Base-by-base conservation (phyloP, 2,113 vertebrate genomes). In the Stegostoma tigrinum region DNA sequence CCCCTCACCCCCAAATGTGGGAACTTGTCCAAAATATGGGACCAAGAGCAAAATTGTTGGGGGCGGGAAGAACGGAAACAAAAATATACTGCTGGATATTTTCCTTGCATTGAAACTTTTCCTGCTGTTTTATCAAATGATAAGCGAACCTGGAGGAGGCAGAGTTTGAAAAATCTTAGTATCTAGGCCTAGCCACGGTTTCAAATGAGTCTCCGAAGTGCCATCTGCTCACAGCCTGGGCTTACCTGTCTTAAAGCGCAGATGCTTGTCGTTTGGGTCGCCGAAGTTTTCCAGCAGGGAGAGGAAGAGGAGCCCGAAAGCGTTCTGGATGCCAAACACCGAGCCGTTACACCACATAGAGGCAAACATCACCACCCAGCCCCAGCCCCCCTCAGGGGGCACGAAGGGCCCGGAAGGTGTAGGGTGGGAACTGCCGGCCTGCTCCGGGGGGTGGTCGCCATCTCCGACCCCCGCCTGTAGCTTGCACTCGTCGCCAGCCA, bases 301-400 rank as follows among this genome's bases (percentile, higher is more conserved):
- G 78, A 98, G 97, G 97, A 98, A 99, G 48, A 99, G 97, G 52
- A 99, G 97, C 0, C 99, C 99, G 96, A 98, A 99, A 0, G 99
- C 97, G 97, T 99, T 99, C 97, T 99, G 99, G 98, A 99, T 99
- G 66, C 99, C 99, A 96, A 99, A 99, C 95, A 99, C 98, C 5
- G 99, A 97, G 24, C 99, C 99, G 96, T 99, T 99, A 96, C 99
- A 99, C 99, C 99, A 99, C 99, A 99, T 99, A 96, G 99, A 97
- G 8, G 99, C 98, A 96, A 99, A 97, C 99, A 99, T 99, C 97
- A 99, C 99, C 95, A 99, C 42, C 99, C 99, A 99, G 5, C 99
- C 99, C 99, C 99, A 99, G 97, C 99, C 99, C 87, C 99, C 99
- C 96, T 99, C 99, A 0, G 99, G 99, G 96, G 98, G 98, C 42